Conservation (phyloP, 1,140 invertebrate genomes). For the Tetramorium alpestre region DNA sequence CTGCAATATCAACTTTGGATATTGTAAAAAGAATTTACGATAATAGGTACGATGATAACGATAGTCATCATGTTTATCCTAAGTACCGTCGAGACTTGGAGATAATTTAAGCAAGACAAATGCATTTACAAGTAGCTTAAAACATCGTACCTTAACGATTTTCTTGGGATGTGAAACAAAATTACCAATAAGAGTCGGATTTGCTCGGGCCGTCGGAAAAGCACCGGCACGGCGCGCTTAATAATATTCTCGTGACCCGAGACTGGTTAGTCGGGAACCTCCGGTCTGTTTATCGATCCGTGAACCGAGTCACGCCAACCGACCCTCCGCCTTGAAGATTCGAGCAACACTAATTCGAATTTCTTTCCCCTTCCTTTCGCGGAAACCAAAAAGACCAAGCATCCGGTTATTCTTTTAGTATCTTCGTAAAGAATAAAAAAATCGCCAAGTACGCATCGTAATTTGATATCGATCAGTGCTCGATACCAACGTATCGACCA, state of each 20-base stretch:
- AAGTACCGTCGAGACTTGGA: neutral
- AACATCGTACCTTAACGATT: neutral
- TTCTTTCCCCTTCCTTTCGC: constrained; percentile 20
- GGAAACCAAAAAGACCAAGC: neutral
- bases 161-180: constrained; percentile 10
- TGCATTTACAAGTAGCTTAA: neutral
- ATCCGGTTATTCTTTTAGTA: neutral
- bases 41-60: neutral
- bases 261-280: constrained; percentile 72
- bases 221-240: constrained; percentile 68
- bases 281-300: constrained; percentile 72
- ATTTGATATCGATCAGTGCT: neutral
- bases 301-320: constrained; percentile 76
- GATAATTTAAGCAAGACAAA: neutral
- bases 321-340: constrained; percentile 59
- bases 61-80: neutral
- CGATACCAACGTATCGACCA: neutral
- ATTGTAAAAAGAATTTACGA: neutral
- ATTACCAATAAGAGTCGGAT: constrained; percentile 64
- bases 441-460: neutral
- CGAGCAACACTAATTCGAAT: constrained; percentile 60
- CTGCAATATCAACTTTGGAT: neutral
- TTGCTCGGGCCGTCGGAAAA: constrained; percentile 68
- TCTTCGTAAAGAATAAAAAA: neutral
- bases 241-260: constrained; percentile 76